Base-by-base conservation (phyloP, 2,888 invertebrate species). In the Agrochola macilenta region DNA sequence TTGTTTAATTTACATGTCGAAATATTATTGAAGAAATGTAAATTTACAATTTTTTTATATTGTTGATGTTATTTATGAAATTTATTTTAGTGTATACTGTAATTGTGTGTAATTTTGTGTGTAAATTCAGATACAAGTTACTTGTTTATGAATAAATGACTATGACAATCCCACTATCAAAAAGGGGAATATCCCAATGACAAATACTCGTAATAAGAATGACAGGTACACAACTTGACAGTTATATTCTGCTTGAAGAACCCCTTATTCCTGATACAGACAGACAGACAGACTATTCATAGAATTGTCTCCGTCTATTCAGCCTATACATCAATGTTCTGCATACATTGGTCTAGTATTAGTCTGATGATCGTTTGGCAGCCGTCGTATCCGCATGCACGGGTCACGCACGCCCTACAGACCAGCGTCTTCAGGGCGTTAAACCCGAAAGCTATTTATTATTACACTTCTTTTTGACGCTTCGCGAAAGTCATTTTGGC, bases 371-470 rank as follows among this genome's bases (percentile, higher is more conserved):
- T 57, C 85, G 66, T 68, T 83, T 83, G 82, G 82, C 82, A 83
- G 46, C 66, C 35, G 39, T n/a, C 12, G 81, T 77, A 81, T 85
- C 85, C 85, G 82, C 82, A 71, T 81, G 66, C 63, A 58, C 54
- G 68, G 69, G 57, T 46, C 39, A 39, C 70, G 39, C 63, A 49
- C 72, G 72, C 82, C 82, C 85, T 85, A 70, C 69, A 70, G 81
- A 70, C 60, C 60, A 35, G 43, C 63, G 66, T 66, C 70, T 63
- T 57, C 76, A 64, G 82, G 82, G 66, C 82, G 23, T 73, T 83
- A 81, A 81, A 85, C 82, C 35, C 85, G 14, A 58, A 20, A 49
- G 61, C 81, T 73, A 73, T 83, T 82, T 76, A 81, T 82, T 84
- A 39, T 63, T 58, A 60, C 58, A 46, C 49, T 75, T 66, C 17